Base-by-base conservation (phyloP, 2,113 vertebrate genomes). In the Pangasianodon gigas region DNA sequence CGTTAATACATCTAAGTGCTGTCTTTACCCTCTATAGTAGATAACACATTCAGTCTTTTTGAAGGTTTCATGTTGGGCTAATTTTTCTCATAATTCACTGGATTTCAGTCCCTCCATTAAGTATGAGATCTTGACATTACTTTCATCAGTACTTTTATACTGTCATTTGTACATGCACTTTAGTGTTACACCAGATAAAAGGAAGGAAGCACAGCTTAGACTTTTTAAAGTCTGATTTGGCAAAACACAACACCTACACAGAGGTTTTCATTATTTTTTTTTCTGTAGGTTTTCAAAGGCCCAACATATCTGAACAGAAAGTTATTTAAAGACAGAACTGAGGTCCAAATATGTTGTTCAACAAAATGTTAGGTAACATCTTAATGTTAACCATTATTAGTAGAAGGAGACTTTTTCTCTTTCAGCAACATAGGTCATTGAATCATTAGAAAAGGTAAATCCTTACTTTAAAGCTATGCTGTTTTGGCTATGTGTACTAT, bases 51-150 rank as follows among this genome's bases (percentile, higher is more conserved):
- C 37, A 21, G 41, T 77, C 74, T 77, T 77, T 44, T 26, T 46
- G 21, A 46, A 46, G 71, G 46, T 75, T 82, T 91, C 80, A 90
- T 86, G 75, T 86, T 54, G 44, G 87, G 80, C 71, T 85, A 82
- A 85, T 86, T 11, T 56, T 74, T 3, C 56, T 84, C 60, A 88
- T 86, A 81, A 67, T 37, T 54, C 62, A 71, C n/a, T 58, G n/a
- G 37, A 46, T 89, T 84, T 89, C 80, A 85, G 32, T 84, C 71
- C 79, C 48, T 90, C 77, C 69, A 88, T 90, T 90, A 84, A 84
- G 62, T 41, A 10, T 46, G 29, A 48, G 60, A 60, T 46, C 60
- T 44, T 75, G 52, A 87, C 26, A 75, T 75, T 82, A 86, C 84
- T 69, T 90, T 80, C 41, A 85, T 88, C 44, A 79, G 86, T 62